Evolutionary conservation across 2,113 vertebrate genomes (phyloP).

Genomic region (Ranitomeya imitator): DNA sequence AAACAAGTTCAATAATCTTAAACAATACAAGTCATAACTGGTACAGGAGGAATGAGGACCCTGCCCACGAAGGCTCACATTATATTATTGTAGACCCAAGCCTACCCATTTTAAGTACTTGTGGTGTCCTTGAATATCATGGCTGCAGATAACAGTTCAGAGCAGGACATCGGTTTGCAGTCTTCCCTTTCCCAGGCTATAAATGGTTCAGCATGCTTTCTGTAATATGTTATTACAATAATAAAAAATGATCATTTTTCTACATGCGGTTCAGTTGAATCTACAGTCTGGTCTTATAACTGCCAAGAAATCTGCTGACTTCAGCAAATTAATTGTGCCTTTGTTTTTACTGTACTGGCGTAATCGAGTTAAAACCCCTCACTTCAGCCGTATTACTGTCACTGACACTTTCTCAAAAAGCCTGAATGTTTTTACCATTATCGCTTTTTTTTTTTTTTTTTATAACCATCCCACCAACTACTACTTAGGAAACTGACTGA

Average conservation of each 20-base stretch:
- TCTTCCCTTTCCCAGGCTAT: constrained; percentile 19
- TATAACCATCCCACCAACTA: neutral
- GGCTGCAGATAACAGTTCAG: constrained; percentile 12
- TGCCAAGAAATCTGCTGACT: constrained; percentile 44
- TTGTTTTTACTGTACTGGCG: constrained; percentile 23
- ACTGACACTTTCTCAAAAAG: constrained; percentile 42
- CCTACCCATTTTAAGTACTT: neutral
- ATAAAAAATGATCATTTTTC: constrained; percentile 35
- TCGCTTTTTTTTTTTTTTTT: neutral
- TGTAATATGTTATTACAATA: constrained; percentile 37
- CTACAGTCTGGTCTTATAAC: constrained; percentile 15
- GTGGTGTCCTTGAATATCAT: neutral
- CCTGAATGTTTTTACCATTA: constrained; percentile 41
- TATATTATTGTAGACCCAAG: neutral
- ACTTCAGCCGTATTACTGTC: constrained; percentile 21
- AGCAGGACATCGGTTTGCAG: neutral
- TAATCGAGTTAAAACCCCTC: constrained; percentile 21
- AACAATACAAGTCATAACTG: too few species aligned
- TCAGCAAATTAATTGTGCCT: constrained; percentile 18
- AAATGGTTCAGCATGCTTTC: constrained; percentile 37
- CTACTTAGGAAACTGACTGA: neutral
- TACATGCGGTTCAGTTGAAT: constrained; percentile 38
- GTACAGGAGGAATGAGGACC: too few species aligned
- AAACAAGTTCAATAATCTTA: too few species aligned
- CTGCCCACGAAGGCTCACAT: too few species aligned